Evolutionary conservation across 1,140 invertebrate species (phyloP).

Genomic region (Phymastichus coffea): DNA sequence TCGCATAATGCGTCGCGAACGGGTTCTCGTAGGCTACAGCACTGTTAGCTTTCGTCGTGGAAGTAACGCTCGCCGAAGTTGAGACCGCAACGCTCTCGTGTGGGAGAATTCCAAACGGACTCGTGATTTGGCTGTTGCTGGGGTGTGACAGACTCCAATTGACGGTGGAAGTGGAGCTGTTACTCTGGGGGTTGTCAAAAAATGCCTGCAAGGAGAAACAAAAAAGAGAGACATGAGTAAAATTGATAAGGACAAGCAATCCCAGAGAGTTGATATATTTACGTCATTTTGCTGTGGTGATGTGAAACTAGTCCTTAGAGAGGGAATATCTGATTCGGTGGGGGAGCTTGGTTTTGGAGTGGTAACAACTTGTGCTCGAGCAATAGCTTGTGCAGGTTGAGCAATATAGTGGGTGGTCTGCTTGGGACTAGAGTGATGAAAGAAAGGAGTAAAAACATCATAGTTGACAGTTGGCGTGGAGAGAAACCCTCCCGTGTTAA

Average conservation of each 20-base stretch:
- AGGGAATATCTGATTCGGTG: constrained; percentile 61
- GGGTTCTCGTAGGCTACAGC: constrained; percentile 64
- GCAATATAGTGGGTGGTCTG: constrained; percentile 60
- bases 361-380: constrained; percentile 55
- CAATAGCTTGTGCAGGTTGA: constrained; percentile 62
- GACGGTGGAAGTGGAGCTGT: constrained; percentile 55
- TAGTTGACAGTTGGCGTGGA: constrained; percentile 66
- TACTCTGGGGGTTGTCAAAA: constrained; percentile 65
- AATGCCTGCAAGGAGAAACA: constrained; percentile 46
- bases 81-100: constrained; percentile 74
- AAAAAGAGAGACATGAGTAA: not conserved
- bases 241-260: not conserved
- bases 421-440: constrained; percentile 69
- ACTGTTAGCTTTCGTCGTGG: constrained; percentile 57
- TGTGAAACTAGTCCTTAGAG: constrained; percentile 61
- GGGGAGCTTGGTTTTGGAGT: constrained; percentile 59
- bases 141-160: constrained; percentile 62
- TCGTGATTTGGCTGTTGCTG: constrained; percentile 66
- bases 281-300: constrained; percentile 51
- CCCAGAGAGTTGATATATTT: not conserved
- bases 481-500: constrained; percentile 69
- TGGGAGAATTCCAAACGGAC: constrained; percentile 74
- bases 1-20: constrained; percentile 66
- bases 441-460: constrained; percentile 72
- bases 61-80: constrained; percentile 60